Base-by-base conservation (phyloP, 2,888 invertebrate species). In the Hyppa rectilinea region DNA sequence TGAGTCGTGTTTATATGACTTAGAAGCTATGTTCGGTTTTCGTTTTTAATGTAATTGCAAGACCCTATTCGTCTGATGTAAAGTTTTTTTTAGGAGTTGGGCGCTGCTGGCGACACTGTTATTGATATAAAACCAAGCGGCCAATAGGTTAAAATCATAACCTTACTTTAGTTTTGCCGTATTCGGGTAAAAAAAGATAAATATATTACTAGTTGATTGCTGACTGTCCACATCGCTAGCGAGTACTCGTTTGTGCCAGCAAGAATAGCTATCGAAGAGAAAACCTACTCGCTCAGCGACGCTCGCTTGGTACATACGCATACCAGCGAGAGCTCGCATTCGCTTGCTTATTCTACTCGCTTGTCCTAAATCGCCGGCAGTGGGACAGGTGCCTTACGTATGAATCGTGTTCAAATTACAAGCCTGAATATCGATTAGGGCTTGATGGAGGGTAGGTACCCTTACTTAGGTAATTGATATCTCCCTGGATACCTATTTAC, bases 401-500 rank as follows among this genome's bases (percentile, higher is more conserved):
- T 31, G 47, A 49, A 66, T 58, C 29, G 61, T 55, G 49, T 53
- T 64, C 31, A 17, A 34, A 14, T 66, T 59, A 55, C 47, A 10
- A 61, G 20, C 4, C 49, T 61, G 64, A 67, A 77, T 81, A 70
- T 77, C 26, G 73, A 73, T 76, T 61, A 45, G 45, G 10, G 34
- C 26, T 45, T 52, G 43, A 40, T 47, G 14, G 9, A 12, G 47
- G n/a, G 29, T 64, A 36, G 23, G 31, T 45, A 45, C 23, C 45
- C 52, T 45, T 45, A 77, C 78, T 80, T 81, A 81, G 23, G 53
- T 66, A 81, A 81, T 78, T 78, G 73, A 61, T 62, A 58, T 47
- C 40, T 50, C 31, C 4, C 29, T 59, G 20, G 45, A 26, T 36
- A 58, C 31, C n/a, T 50, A 31, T 43, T 47, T 45, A 20, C 14